These are phyloP conservation scores for Ophion costatus DNA, from an alignment of 2,888 invertebrate genomes.

Conservation along the genomic window DNA sequence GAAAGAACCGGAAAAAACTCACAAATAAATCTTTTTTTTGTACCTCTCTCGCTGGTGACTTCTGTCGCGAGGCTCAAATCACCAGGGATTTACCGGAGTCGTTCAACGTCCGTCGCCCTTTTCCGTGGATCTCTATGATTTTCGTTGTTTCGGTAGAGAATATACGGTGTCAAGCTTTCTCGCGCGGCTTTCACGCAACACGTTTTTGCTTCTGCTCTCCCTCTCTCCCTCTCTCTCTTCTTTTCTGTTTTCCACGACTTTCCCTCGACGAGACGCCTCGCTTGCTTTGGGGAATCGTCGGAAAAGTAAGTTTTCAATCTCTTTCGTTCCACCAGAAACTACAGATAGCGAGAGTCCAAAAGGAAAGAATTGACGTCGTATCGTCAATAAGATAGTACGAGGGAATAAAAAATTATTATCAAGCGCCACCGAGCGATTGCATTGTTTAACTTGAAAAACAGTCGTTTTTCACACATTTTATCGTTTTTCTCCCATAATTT, in stretches of 20 bases:
- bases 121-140: constrained; percentile 43
- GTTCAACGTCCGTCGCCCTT: constrained; percentile 43
- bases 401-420: not conserved
- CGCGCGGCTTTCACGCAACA: constrained; percentile 46
- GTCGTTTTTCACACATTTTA: too few species aligned
- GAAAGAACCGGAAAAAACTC: constrained; percentile 5
- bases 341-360: not conserved
- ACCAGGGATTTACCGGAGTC: constrained; percentile 51
- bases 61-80: constrained; percentile 41
- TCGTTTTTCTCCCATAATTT: too few species aligned
- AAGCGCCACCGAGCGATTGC: too few species aligned
- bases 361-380: not conserved
- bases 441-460: too few species aligned
- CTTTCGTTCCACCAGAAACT: not conserved
- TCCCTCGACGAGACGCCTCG: not conserved
- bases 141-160: constrained; percentile 30
- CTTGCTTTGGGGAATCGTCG: not conserved
- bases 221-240: constrained; percentile 14
- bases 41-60: constrained; percentile 31
- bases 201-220: constrained; percentile 48
- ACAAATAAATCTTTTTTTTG: constrained; percentile 24
- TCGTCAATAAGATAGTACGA: not conserved
- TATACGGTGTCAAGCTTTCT: constrained; percentile 26
- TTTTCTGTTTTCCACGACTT: constrained; percentile 23
- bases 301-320: not conserved